Conservation (phyloP, 2,797 vertebrate species). For the Hypotaenidia okinawae region DNA sequence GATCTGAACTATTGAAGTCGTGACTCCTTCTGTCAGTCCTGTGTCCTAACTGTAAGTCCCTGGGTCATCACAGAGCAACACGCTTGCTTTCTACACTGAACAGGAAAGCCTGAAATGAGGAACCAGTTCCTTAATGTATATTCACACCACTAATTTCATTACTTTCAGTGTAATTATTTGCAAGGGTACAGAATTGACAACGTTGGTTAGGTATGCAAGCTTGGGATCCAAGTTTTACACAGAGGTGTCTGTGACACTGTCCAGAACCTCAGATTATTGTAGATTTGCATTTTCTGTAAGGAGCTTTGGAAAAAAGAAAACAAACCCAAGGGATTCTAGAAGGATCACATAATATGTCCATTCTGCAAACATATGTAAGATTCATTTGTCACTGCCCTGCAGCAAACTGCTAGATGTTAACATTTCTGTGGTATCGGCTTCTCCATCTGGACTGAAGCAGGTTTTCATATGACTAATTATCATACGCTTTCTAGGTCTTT, state of each 20-base stretch:
- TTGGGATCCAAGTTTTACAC: not conserved
- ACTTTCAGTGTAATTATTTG: constrained; percentile 11
- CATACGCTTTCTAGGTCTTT: constrained; percentile 12
- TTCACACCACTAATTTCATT: not conserved
- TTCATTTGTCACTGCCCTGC: constrained; percentile 57
- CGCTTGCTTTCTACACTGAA: not conserved
- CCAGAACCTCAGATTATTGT: not conserved
- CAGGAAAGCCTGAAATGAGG: constrained; percentile 3
- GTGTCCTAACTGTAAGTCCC: not conserved
- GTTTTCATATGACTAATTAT: constrained; percentile 65
- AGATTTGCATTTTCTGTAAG: not conserved
- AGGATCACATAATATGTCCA: not conserved
- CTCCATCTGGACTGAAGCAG: constrained; percentile 64
- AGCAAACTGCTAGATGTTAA: constrained; percentile 61
- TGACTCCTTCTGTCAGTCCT: not conserved
- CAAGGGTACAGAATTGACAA: not conserved
- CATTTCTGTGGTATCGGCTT: constrained; percentile 51
- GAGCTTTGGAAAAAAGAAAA: constrained; percentile 16
- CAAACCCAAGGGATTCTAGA: not conserved
- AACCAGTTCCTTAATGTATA: not conserved
- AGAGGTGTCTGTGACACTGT: constrained; percentile 27
- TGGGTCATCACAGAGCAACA: not conserved
- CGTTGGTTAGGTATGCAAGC: not conserved
- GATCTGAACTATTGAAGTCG: not conserved
- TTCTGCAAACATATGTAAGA: constrained; percentile 61